Evolutionary conservation across 2,113 vertebrate species (phyloP), one percentile per base, ranked within the genome.

Genomic region (Mormyrus iriodes): DNA sequence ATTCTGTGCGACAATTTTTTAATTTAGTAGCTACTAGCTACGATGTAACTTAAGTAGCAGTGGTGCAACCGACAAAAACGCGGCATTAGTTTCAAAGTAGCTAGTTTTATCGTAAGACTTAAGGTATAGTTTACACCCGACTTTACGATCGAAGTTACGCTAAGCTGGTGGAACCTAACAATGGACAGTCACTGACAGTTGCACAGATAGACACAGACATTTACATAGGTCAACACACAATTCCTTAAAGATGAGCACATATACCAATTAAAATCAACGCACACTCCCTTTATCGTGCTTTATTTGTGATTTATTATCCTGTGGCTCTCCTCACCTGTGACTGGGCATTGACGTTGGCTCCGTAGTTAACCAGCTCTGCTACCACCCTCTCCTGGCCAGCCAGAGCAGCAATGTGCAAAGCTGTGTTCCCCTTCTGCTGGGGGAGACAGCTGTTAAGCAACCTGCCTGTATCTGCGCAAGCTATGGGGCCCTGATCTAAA

Each of bases 271-370:
- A 31, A 31, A 31, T 69, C n/a, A 69, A 0, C 27, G 7, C 31
- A 42, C 73, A 42, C 73, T 42, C 31, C 73, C 31, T 27, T 42
- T 79, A 79, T 39, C 35, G 2, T 19, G 15, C 5, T 79, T n/a
- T n/a, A n/a, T n/a, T n/a, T n/a, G n/a, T n/a, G n/a, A 35, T 8
- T 39, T 39, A 13, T 76, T 24, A 27, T 27, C 9, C n/a, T 44
- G 17, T 44, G 31, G 19, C 44, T 44, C 39, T 48, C 39, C 95
- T 95, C 90, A 96, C 98, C 95, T 98, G 98, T 2, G 98, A 99
- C 94, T 99, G 98, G 0, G 97, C 97, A 8, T 99, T 99, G 93
- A 99, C 97, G 0, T 99, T 99, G 94, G 97, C 98, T 52, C 97
- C 98, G 0, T 98, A 98, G 94, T 98, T 96, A 90, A 97, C 96